Conservation (phyloP, 2,797 vertebrate species). For the Parauchenoglanis punctatus region DNA sequence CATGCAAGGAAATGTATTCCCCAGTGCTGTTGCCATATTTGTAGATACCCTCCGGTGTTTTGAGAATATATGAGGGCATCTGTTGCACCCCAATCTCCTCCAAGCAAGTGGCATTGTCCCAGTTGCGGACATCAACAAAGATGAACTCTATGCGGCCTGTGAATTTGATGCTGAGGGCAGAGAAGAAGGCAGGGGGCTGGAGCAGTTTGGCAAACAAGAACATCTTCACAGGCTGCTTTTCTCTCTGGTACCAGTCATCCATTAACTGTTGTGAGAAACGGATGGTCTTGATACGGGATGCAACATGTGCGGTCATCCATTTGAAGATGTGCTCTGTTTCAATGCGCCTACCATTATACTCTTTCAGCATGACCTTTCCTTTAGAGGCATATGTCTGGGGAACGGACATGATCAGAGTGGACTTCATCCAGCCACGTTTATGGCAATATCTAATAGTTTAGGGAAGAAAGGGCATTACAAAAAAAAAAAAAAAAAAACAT, state of each 20-base stretch:
- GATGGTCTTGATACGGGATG: constrained; percentile 93
- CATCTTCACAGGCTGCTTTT: constrained; percentile 88
- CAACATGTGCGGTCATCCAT: constrained; percentile 94
- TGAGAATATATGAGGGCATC: constrained; percentile 90
- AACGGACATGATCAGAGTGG: constrained; percentile 96
- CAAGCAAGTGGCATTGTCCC: constrained; percentile 86
- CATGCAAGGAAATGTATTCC: constrained; percentile 90
- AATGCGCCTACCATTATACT: constrained; percentile 83
- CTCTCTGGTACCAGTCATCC: constrained; percentile 88
- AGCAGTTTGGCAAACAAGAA: constrained; percentile 91
- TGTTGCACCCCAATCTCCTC: constrained; percentile 85
- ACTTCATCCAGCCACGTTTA: constrained; percentile 91
- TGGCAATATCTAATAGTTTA: constrained; percentile 78
- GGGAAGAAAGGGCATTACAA: background rate
- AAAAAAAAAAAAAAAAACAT: background rate
- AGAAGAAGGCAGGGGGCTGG: constrained; percentile 94
- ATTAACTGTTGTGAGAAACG: constrained; percentile 79
- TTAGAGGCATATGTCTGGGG: constrained; percentile 96
- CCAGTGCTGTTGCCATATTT: constrained; percentile 93
- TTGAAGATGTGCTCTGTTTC: constrained; percentile 94
- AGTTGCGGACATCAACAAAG: constrained; percentile 90
- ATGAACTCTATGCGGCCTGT: constrained; percentile 98
- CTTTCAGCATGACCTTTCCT: constrained; percentile 95
- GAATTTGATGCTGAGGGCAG: constrained; percentile 93
- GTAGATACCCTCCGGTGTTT: constrained; percentile 95